A percentile compares a stretch with the other conserved stretches of the same genome.
phyloP scores from a whole-genome alignment of 2,113 vertebrate genomes.

The Scopus umbretta region DNA sequence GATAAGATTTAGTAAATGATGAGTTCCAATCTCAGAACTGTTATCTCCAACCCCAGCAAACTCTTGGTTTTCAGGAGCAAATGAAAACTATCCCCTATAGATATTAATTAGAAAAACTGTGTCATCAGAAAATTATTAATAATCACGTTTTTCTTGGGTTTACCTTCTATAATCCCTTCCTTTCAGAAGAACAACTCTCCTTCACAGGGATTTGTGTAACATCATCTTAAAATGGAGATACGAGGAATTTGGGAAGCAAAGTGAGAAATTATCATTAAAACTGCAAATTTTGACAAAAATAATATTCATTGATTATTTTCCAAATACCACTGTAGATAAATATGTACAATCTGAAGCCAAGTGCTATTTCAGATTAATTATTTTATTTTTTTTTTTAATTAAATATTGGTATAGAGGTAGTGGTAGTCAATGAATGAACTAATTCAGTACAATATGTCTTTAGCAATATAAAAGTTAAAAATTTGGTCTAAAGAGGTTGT shows the following conservation, averaged over 20 bases:
- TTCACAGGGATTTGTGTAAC: background rate
- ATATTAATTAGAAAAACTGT: background rate
- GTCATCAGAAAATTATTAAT: background rate
- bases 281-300: background rate
- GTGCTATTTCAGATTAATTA: background rate
- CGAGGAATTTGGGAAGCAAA: background rate
- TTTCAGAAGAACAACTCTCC: background rate
- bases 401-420: background rate
- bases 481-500: background rate
- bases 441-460: background rate
- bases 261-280: background rate
- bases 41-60: background rate
- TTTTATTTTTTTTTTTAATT: background rate
- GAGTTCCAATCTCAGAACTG: background rate
- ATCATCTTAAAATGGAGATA: background rate
- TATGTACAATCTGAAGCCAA: background rate
- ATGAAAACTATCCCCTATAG: background rate
- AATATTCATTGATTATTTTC: background rate
- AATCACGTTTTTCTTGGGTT: background rate
- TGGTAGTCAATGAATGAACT: background rate
- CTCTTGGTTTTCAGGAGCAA: background rate
- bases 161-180: background rate
- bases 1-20: background rate
- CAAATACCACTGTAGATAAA: background rate
- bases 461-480: background rate